phyloP scores from a whole-genome alignment of 2,888 invertebrate genomes.

The Mayetiola destructor region DNA sequence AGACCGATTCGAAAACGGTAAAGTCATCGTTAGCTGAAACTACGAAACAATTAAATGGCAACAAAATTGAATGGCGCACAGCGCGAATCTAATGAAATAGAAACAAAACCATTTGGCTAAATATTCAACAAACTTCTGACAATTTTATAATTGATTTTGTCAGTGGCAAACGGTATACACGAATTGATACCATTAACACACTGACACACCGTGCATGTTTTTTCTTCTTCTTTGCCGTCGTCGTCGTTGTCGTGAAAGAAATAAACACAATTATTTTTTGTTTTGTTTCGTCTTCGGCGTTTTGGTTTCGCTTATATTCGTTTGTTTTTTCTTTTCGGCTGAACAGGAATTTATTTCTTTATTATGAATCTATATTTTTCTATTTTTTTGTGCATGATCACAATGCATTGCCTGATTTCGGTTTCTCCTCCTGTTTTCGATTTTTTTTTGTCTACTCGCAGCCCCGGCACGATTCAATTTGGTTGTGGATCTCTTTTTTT shows the following conservation, averaged over 20 bases:
- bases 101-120: neutral
- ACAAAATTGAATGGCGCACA: too few relatives aligned
- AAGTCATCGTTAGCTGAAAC: too few relatives aligned
- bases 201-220: neutral
- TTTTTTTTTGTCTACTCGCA: neutral
- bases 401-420: neutral
- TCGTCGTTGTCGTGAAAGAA: too few relatives aligned
- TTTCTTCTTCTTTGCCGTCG: neutral
- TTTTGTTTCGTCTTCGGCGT: neutral
- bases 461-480: neutral
- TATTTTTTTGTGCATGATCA: neutral
- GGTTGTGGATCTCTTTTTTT: conserved; percentile 4
- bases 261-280: neutral
- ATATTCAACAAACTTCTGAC: too few relatives aligned
- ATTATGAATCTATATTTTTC: too few relatives aligned
- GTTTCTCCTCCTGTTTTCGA: too few relatives aligned
- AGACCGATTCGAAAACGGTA: too few relatives aligned
- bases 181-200: conserved; percentile 5
- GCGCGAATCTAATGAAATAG: conserved; percentile 4
- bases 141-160: conserved; percentile 12
- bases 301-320: neutral
- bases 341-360: too few relatives aligned
- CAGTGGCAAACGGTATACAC: neutral
- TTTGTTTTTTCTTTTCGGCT: neutral
- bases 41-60: too few relatives aligned